Evolutionary conservation across 2,113 vertebrate genomes (phyloP).

Genomic region (Pantherophis guttatus): DNA sequence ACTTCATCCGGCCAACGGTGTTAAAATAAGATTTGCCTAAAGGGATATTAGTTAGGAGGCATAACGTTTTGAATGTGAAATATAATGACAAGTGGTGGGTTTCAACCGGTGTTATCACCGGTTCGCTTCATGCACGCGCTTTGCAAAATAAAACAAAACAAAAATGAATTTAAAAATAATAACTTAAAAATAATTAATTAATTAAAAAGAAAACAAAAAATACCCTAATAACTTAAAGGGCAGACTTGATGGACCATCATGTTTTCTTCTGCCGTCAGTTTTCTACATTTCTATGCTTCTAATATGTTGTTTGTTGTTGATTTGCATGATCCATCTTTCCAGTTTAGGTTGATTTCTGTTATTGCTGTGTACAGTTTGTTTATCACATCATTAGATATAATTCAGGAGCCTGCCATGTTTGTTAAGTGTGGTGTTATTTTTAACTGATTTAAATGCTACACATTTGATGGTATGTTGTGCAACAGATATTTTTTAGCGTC

Average conservation of each 20-base stretch:
- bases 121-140: no score
- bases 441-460: conserved; percentile 50
- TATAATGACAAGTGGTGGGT: neutral
- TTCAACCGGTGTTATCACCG: no score
- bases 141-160: neutral
- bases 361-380: conserved; percentile 27
- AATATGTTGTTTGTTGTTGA: neutral
- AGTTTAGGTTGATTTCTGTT: conserved; percentile 8
- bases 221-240: neutral
- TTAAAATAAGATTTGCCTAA: neutral
- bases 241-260: neutral
- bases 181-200: neutral
- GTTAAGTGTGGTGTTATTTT: conserved; percentile 58
- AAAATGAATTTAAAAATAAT: neutral
- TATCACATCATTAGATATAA: conserved; percentile 29
- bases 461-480: conserved; percentile 40
- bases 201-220: neutral
- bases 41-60: neutral
- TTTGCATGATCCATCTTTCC: neutral
- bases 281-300: neutral
- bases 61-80: neutral
- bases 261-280: neutral
- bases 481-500: conserved; percentile 52
- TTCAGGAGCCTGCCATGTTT: conserved; percentile 52
- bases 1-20: neutral